These are phyloP conservation scores for Phaedon cochleariae DNA, from an alignment of 2,888 invertebrate genomes.

Conservation along the genomic window DNA sequence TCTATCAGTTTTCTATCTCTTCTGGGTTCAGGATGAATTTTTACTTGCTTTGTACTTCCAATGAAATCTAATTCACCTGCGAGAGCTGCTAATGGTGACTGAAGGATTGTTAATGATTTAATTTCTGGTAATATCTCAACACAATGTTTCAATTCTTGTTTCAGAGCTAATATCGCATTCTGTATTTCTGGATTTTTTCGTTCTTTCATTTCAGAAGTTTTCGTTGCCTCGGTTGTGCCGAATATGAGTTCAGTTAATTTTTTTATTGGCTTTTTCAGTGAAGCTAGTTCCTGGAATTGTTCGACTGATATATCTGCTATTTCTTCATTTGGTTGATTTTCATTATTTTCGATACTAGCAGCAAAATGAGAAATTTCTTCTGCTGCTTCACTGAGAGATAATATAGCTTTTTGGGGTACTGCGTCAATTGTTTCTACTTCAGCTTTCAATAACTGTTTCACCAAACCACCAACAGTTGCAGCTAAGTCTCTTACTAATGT, in stretches of 20 bases:
- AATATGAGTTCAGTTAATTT: conserved; percentile 16
- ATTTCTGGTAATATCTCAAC: conserved; percentile 18
- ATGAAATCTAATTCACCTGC: not conserved
- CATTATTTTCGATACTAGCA: conserved; percentile 24
- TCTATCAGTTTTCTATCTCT: conserved; percentile 26
- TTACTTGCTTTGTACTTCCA: not conserved
- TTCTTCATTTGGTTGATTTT: conserved; percentile 5
- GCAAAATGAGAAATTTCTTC: conserved; percentile 27
- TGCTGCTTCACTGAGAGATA: conserved; percentile 32
- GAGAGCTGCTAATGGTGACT: conserved; percentile 8
- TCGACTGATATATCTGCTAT: conserved; percentile 1
- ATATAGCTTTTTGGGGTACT: conserved; percentile 26
- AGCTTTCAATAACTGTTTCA: not conserved
- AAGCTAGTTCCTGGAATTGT: not conserved
- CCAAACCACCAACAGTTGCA: conserved; percentile 16
- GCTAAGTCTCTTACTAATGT: conserved; percentile 26
- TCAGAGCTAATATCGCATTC: conserved; percentile 33
- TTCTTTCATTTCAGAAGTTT: conserved; percentile 34
- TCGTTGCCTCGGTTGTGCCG: conserved; percentile 22
- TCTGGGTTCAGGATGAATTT: conserved; percentile 12
- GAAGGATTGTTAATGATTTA: conserved; percentile 25
- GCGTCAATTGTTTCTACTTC: not conserved
- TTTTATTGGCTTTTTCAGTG: not conserved
- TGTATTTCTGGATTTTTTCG: conserved; percentile 34
- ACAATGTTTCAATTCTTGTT: conserved; percentile 29